These are phyloP conservation scores for Tetragnatha montana DNA, from an alignment of 2,888 invertebrate species.

Conservation along the genomic window DNA sequence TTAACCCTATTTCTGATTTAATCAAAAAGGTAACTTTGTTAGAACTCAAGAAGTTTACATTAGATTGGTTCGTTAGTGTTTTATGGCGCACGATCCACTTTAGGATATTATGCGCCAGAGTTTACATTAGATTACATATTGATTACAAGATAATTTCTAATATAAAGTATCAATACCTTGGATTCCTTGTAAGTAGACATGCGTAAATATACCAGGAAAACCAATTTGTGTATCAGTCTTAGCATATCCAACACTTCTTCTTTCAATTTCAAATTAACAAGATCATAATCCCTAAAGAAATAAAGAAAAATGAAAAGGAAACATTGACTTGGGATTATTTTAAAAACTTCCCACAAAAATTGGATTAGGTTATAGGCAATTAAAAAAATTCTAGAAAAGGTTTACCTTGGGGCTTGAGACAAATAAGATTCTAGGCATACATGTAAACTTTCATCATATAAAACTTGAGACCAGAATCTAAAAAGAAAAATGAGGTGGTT, in stretches of 20 bases:
- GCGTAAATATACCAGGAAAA: slow-evolving; percentile 85
- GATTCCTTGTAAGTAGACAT: slow-evolving; percentile 88
- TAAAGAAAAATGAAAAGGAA: neutral
- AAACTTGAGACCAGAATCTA: slow-evolving; percentile 78
- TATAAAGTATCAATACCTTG: slow-evolving; percentile 78
- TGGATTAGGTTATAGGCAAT: neutral
- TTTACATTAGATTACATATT: too few species aligned
- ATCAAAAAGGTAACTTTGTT: too few species aligned
- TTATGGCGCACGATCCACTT: too few species aligned
- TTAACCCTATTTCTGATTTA: too few species aligned
- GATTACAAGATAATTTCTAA: too few species aligned
- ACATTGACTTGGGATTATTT: too few species aligned
- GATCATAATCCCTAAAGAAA: slow-evolving; percentile 59
- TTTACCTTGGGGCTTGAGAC: slow-evolving; percentile 80
- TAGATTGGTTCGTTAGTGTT: too few species aligned
- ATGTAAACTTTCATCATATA: slow-evolving; percentile 82
- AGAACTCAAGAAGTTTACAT: too few species aligned
- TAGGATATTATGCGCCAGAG: too few species aligned
- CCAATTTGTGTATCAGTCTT: slow-evolving; percentile 79
- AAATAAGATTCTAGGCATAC: slow-evolving; percentile 84
- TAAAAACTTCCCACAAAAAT: too few species aligned
- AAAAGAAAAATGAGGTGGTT: neutral
- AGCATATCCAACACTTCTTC: slow-evolving; percentile 80
- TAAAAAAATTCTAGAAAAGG: neutral
- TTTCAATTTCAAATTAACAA: slow-evolving; percentile 75